phyloP scores from a whole-genome alignment of 1,140 invertebrate species.

The Penaeus indicus region DNA sequence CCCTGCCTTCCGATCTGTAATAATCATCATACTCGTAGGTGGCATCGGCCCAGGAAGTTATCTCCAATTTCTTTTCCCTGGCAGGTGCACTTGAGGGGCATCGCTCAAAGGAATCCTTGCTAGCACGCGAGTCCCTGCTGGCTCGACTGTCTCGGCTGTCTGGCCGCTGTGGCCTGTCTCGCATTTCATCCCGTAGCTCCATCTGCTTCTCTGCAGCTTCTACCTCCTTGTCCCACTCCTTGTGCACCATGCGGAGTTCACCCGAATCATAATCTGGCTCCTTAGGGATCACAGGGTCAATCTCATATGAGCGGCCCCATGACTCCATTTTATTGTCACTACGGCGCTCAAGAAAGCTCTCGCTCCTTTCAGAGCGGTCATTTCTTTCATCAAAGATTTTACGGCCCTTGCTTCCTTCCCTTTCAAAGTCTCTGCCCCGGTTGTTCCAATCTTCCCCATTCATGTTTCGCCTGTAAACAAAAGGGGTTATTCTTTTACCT shows the following conservation, averaged over 20 bases:
- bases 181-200: conserved; percentile 45
- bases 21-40: conserved; percentile 64
- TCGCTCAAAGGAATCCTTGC: conserved; percentile 57
- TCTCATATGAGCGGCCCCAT: conserved; percentile 36
- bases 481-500: not conserved
- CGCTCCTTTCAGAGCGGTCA: conserved; percentile 31
- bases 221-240: conserved; percentile 63
- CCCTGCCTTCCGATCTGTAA: conserved; percentile 41
- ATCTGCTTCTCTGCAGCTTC: conserved; percentile 55
- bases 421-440: conserved; percentile 46
- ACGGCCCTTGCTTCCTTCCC: conserved; percentile 41
- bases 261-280: conserved; percentile 19
- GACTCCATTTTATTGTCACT: conserved; percentile 46
- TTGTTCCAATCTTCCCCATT: conserved; percentile 62
- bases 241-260: conserved; percentile 54
- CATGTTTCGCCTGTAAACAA: conserved; percentile 42
- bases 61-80: conserved; percentile 63
- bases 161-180: conserved; percentile 66
- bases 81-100: conserved; percentile 19
- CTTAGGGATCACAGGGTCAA: conserved; percentile 28
- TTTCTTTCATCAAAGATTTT: conserved; percentile 41
- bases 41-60: conserved; percentile 64
- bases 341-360: conserved; percentile 31
- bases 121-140: conserved; percentile 63
- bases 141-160: conserved; percentile 68